phyloP scores from a whole-genome alignment of 2,888 invertebrate species.

The Ganaspis brasiliensis region DNA sequence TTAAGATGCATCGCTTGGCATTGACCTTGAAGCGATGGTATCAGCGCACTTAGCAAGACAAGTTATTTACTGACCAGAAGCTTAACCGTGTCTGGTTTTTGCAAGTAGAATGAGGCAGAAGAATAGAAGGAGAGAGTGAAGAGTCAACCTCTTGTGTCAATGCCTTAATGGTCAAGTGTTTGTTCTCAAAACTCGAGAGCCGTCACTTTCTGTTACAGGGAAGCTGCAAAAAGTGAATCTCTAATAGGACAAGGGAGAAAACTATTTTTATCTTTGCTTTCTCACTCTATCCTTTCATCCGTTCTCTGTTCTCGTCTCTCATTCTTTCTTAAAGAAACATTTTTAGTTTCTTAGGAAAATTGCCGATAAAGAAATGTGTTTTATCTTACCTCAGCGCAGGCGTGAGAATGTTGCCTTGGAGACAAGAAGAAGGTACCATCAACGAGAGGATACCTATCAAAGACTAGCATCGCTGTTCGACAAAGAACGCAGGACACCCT shows the following conservation, averaged over 20 bases:
- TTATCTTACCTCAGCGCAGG: constrained; percentile 90
- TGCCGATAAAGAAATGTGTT: background rate
- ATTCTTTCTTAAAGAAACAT: too few relatives aligned
- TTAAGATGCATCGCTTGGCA: background rate
- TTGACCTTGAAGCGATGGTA: background rate
- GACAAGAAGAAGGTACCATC: constrained; percentile 99
- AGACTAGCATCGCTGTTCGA: constrained; percentile 93
- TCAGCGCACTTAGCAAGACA: background rate
- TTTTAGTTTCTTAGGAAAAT: too few relatives aligned
- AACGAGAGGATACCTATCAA: constrained; percentile 98
- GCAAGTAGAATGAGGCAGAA: background rate
- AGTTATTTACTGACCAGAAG: constrained; percentile 15
- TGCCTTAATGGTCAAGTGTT: constrained; percentile 31
- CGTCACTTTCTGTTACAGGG: background rate
- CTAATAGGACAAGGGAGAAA: background rate
- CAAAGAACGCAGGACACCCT: constrained; percentile 94
- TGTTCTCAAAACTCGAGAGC: constrained; percentile 20
- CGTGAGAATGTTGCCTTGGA: constrained; percentile 93
- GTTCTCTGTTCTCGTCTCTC: too few relatives aligned
- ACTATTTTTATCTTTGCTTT: background rate
- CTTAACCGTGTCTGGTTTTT: constrained; percentile 16
- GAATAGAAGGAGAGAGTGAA: constrained; percentile 5
- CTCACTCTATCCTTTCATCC: background rate
- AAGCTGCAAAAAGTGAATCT: constrained; percentile 9
- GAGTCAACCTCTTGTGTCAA: constrained; percentile 33